These are phyloP conservation scores for Lethenteron camtschaticum DNA, from an alignment of 2,113 vertebrate species.

Conservation along the genomic window DNA sequence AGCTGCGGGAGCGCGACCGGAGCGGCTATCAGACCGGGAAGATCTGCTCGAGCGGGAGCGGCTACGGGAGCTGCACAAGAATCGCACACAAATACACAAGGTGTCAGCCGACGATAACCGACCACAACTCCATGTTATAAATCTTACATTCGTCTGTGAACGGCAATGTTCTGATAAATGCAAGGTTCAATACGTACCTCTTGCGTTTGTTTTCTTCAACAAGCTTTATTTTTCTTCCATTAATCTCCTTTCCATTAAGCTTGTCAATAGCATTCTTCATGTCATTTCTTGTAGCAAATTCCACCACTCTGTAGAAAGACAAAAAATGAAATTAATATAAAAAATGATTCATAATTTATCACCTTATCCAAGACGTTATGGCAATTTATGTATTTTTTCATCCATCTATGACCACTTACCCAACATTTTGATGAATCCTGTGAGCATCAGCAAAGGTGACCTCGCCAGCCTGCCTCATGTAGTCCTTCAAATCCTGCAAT, in stretches of 20 bases:
- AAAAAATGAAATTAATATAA: neutral
- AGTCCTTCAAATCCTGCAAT: conserved; percentile 91
- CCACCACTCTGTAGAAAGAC: conserved; percentile 46
- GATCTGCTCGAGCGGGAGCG: too few relatives aligned
- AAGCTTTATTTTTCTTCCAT: conserved; percentile 88
- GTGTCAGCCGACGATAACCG: too few relatives aligned
- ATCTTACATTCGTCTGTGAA: too few relatives aligned
- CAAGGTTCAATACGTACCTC: conserved; percentile 27
- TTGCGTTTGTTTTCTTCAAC: conserved; percentile 63
- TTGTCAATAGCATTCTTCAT: conserved; percentile 92
- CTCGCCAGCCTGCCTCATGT: conserved; percentile 97
- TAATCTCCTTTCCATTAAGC: conserved; percentile 87
- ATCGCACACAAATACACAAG: too few relatives aligned
- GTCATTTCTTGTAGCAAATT: conserved; percentile 82
- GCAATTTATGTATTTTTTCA: too few relatives aligned
- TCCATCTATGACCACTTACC: conserved; percentile 3
- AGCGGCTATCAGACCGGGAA: too few relatives aligned
- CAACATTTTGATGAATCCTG: conserved; percentile 61
- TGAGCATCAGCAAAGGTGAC: conserved; percentile 95
- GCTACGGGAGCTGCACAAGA: too few relatives aligned
- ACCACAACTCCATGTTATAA: too few relatives aligned
- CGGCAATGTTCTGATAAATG: too few relatives aligned
- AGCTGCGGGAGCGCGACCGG: too few relatives aligned
- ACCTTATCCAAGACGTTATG: too few relatives aligned
- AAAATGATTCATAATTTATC: neutral